Evolutionary conservation across 2,797 vertebrate species (phyloP), one percentile per base, ranked within the genome.

Genomic region (Synaphobranchus kaupii): DNA sequence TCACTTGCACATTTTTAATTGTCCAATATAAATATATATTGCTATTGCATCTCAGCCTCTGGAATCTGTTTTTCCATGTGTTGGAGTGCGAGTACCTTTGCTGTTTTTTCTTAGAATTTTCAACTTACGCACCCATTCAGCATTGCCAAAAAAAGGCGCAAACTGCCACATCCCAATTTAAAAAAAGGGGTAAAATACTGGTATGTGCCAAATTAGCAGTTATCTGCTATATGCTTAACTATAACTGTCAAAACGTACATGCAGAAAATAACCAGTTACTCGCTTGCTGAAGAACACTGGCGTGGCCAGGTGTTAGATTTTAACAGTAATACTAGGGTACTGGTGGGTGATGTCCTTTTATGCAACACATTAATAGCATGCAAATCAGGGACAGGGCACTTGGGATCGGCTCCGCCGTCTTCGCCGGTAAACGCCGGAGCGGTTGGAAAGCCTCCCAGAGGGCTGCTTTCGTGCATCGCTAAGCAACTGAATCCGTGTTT

Each of bases 351-450:
- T 81, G 44, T n/a, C 9, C 47, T 81, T 81, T 81, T 50, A 81
- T n/a, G 22, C 78, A 50, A n/a, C 44, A 81, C 47, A 48, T 81
- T 50, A 81, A 81, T 81, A 15, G 39, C 73, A 81, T 81, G 78
- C 47, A 50, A 81, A 50, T 81, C 78, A 50, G 78, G 7, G 34
- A 48, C 17, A 25, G 22, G 44, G 22, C 78, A 25, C 20, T 7
- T n/a, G 44, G 22, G 78, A 8, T 50, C 78, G 10, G 22, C 7
- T 20, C 13, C 20, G 34, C 39, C 17, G 15, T 78, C 73, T 78
- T 78, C 9, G 44, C n/a, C 47, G 25, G 22, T 81, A 48, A 81
- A 81, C 25, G 78, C 78, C 78, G 12, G 25, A 48, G 44, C 10
- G 47, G 22, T 20, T n/a, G 47, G 44, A 48, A 81, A n/a, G 50